Evolutionary conservation across 2,888 invertebrate species (phyloP).

Genomic region (Ashinkailepas kermadecensis): DNA sequence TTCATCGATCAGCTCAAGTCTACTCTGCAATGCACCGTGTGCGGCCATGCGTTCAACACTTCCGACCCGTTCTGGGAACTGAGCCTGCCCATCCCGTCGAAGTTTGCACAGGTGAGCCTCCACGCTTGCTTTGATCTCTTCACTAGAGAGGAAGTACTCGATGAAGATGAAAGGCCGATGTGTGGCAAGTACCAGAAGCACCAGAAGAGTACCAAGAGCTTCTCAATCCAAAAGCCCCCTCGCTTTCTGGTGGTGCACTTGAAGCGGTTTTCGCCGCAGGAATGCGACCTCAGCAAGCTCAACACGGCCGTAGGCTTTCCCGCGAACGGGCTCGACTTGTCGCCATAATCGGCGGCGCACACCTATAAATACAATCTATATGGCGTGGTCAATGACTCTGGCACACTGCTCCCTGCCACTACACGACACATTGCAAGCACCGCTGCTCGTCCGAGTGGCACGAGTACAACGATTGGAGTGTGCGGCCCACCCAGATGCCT

Average conservation of each 20-base stretch:
- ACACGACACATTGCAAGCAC: no score
- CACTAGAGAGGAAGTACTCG: constrained; percentile 81
- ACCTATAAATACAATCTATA: constrained; percentile 62
- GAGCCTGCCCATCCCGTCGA: constrained; percentile 72
- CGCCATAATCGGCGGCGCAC: background rate
- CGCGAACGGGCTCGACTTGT: constrained; percentile 65
- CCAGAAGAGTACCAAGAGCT: constrained; percentile 84
- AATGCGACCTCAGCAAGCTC: no score
- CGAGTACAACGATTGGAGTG: no score
- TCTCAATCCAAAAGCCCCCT: constrained; percentile 93
- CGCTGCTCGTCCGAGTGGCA: no score
- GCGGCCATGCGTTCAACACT: constrained; percentile 81
- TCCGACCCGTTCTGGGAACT: constrained; percentile 96
- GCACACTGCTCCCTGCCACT: no score
- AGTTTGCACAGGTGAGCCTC: constrained; percentile 59
- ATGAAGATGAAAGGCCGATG: constrained; percentile 92
- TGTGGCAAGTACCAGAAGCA: constrained; percentile 87
- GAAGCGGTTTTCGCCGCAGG: no score
- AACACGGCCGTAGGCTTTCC: constrained; percentile 67
- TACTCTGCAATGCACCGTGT: constrained; percentile 55
- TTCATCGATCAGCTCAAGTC: no score
- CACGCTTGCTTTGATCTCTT: constrained; percentile 83
- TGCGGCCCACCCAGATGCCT: no score
- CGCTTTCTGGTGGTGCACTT: constrained; percentile 50
- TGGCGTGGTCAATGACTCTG: constrained; percentile 80